Conservation (phyloP, 2,797 vertebrate species). For the Coccyzus lansbergi region DNA sequence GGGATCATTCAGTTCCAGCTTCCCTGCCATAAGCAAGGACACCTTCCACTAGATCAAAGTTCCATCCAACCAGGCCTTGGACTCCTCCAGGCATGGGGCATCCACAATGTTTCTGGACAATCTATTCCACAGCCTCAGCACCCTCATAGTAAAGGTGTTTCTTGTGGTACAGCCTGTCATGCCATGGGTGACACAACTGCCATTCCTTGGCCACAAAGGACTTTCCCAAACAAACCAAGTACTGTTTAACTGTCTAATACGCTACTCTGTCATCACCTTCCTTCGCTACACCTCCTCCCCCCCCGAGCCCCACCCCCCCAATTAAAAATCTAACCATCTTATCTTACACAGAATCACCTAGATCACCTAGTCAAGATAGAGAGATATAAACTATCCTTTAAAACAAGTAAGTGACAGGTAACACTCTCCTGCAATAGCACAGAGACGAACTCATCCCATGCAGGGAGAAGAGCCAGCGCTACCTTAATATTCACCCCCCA, state of each 20-base stretch:
- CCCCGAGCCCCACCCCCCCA: too few relatives aligned
- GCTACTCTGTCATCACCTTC: too few relatives aligned
- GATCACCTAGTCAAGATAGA: neutral
- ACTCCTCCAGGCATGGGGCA: too few relatives aligned
- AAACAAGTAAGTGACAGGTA: neutral
- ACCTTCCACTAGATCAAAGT: too few relatives aligned
- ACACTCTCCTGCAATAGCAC: neutral
- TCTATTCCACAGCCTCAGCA: too few relatives aligned
- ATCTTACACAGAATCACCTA: neutral
- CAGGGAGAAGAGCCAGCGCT: neutral
- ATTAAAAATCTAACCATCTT: neutral
- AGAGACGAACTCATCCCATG: neutral
- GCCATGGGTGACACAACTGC: rapidly evolving
- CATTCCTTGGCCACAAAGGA: neutral
- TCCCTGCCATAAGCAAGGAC: too few relatives aligned
- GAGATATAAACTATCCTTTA: neutral
- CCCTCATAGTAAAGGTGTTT: neutral
- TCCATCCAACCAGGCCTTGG: too few relatives aligned
- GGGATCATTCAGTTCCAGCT: too few relatives aligned
- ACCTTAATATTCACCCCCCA: neutral
- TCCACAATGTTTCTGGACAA: too few relatives aligned
- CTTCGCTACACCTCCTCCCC: rapidly evolving
- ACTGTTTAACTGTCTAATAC: neutral
- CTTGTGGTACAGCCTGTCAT: neutral
- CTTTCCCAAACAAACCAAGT: neutral